phyloP scores from a whole-genome alignment of 2,113 vertebrate species.

The Malurus cyaneus region DNA sequence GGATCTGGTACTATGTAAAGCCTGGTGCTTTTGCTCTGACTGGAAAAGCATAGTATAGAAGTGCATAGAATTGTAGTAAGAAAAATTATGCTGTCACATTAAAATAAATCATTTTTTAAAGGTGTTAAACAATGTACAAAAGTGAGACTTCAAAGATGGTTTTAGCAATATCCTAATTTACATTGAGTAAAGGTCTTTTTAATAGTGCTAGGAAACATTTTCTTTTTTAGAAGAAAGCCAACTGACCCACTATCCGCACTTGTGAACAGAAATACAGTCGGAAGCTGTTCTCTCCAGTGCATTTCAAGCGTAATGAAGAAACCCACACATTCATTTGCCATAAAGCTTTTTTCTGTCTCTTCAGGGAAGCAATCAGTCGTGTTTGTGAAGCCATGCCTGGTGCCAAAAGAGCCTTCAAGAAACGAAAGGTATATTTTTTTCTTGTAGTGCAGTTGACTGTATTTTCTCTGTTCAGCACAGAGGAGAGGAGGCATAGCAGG shows the following conservation, averaged over 20 bases:
- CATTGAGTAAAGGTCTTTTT: background rate
- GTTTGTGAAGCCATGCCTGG: slow-evolving; percentile 93
- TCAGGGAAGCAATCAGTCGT: slow-evolving; percentile 95
- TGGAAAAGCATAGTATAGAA: background rate
- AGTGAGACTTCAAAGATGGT: background rate
- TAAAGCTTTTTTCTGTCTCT: slow-evolving; percentile 55
- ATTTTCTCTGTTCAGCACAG: background rate
- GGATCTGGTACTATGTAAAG: background rate
- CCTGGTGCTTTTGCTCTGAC: background rate
- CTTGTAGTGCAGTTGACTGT: background rate
- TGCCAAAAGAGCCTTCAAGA: slow-evolving; percentile 92
- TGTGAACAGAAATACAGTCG: background rate
- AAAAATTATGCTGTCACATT: background rate
- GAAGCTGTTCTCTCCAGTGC: background rate
- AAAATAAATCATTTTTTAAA: background rate
- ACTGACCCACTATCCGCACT: background rate
- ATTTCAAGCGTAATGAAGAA: background rate
- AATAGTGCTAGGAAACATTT: background rate
- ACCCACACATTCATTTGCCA: background rate
- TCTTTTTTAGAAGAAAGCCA: background rate
- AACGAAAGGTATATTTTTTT: slow-evolving; percentile 88
- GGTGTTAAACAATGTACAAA: background rate
- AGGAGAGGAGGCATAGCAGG: background rate
- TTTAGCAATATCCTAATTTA: background rate
- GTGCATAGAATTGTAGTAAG: background rate